Evolutionary conservation across 2,113 vertebrate species (phyloP).

Genomic region (Orthochromis indermauri): DNA sequence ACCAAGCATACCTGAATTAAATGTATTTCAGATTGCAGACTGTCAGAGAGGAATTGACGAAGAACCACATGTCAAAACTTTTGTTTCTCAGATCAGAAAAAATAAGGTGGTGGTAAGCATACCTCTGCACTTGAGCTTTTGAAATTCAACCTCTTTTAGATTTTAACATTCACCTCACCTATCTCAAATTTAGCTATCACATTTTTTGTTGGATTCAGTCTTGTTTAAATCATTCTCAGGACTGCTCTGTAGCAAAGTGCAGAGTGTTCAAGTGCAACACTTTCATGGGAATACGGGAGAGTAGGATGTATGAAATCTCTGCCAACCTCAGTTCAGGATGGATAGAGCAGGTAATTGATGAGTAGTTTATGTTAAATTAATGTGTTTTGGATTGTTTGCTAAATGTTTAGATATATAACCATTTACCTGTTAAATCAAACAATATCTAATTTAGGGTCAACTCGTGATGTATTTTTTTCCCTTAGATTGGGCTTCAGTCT

Average conservation of each 20-base stretch:
- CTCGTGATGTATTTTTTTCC: neutral
- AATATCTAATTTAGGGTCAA: neutral
- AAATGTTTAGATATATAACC: neutral
- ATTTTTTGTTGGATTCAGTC: neutral
- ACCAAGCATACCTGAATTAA: neutral
- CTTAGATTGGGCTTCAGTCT: constrained; percentile 46
- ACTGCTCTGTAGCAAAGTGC: constrained; percentile 53
- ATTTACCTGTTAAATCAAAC: neutral
- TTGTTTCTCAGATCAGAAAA: constrained; percentile 33
- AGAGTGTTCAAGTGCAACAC: neutral
- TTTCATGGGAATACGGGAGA: neutral
- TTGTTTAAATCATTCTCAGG: constrained; percentile 24
- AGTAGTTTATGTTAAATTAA: neutral
- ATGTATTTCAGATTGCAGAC: constrained; percentile 54
- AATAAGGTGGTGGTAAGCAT: constrained; percentile 47
- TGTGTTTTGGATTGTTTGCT: neutral
- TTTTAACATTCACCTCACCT: neutral
- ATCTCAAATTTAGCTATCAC: neutral
- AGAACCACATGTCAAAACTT: neutral
- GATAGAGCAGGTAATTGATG: neutral
- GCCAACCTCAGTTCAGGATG: constrained; percentile 53
- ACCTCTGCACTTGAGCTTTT: neutral
- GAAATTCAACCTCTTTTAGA: neutral
- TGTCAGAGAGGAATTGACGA: neutral
- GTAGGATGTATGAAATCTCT: neutral